Base-by-base conservation (phyloP, 2,888 invertebrate species). In the Tetragonisca angustula region DNA sequence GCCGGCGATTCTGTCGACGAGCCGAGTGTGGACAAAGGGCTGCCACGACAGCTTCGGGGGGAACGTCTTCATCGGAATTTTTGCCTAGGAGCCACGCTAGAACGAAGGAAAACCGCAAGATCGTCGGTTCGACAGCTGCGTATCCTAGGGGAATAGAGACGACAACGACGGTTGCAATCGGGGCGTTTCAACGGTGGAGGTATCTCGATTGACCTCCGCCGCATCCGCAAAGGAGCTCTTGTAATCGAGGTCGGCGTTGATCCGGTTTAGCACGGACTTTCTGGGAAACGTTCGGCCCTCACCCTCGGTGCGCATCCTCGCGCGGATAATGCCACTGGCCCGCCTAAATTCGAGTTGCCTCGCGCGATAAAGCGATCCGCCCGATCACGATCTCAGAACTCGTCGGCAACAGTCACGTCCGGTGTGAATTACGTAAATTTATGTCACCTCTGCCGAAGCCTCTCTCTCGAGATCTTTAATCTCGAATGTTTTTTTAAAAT, bases 171-270 rank as follows among this genome's bases (percentile, higher is more conserved):
- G 64, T 79, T 81, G 80, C 76, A 70, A 27, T 72, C 67, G 76
- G 43, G 43, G 81, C 83, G 79, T 79, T 68, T 87, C 81, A 81
- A 56, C 83, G 75, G 71, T 61, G 5, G 4, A 75, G 80, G 80
- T 76, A 74, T 79, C 85, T 81, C 73, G 54, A 64, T 71, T 65
- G 85, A 87, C 83, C 87, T 73, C 81, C 81, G 72, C 54, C 79
- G 75, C 65, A 79, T 81, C 68, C 59, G 74, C 43, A 32, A 83
- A 79, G 72, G 52, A 76, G 61, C 32, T 32, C 32, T 70, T 32
- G 73, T 43, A 70, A 86, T 86, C 73, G 80, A 83, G 86, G 85
- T 80, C 83, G 80, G 32, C 78, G 76, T 21, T 73, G 80, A 76
- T 80, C 76, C 50, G 43, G 70, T 82, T 79, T 68, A 69, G 74